phyloP scores from a whole-genome alignment of 2,113 vertebrate species.

The Leptosomus discolor region DNA sequence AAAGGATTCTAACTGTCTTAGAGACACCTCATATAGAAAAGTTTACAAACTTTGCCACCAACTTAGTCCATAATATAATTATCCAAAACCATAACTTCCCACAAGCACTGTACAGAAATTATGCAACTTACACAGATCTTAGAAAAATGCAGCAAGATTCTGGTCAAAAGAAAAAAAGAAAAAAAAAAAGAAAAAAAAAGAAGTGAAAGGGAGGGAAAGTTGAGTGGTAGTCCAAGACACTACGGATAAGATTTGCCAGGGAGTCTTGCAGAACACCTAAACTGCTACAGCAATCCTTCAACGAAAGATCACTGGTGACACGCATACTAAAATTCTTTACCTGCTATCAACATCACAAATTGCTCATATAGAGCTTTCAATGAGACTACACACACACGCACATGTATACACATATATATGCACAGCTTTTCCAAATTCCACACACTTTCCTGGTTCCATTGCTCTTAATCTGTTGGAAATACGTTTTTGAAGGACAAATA shows the following conservation, averaged over 20 bases:
- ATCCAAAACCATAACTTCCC: neutral
- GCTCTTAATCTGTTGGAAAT: neutral
- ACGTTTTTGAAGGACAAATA: neutral
- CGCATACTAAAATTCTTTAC: neutral
- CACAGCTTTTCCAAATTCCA: neutral
- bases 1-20: neutral
- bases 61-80: neutral
- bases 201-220: neutral
- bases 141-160: neutral
- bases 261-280: neutral
- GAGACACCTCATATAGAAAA: neutral
- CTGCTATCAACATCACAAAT: neutral
- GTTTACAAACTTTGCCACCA: neutral
- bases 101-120: neutral
- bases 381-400: neutral
- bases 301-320: accelerated
- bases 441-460: neutral
- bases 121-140: neutral
- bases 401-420: neutral
- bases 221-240: neutral
- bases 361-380: neutral
- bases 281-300: neutral
- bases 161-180: neutral
- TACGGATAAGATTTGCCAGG: neutral
- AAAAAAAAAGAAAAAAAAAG: no score